Base-by-base conservation (phyloP, 2,888 invertebrate genomes). In the Blastobasis lacticolella region DNA sequence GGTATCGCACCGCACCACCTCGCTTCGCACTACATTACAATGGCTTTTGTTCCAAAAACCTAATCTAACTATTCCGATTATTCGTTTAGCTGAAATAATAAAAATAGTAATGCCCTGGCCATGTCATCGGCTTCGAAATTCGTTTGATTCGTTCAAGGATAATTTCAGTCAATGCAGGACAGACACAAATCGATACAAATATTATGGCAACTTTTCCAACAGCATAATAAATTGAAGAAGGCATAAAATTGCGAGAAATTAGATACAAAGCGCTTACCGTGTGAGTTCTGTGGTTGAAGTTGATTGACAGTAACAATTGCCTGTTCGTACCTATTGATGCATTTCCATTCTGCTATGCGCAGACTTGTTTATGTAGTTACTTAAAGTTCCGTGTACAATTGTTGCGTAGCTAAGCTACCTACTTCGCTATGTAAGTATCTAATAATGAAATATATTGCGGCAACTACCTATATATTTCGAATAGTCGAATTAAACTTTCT, bases 401-500 rank as follows among this genome's bases (percentile, higher is more conserved):
- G 60, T 66, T 67, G 64, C 65, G 61, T 62, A 59, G 58, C n/a
- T n/a, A n/a, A n/a, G n/a, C n/a, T n/a, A n/a, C n/a, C n/a, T n/a
- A 23, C 23, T 23, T 23, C 23, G 3, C 23, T 23, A 23, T 23
- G 23, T 23, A 23, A 23, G 23, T 23, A 23, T 23, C 23, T 23
- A 23, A 1, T 23, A 23, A 61, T 57, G 57, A 63, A 71, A 63
- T 58, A 70, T 70, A 71, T 73, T 64, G 68, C 67, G 66, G 68
- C 73, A 75, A 69, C 64, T 65, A 23, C 23, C 23, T 23, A 69
- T 66, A 71, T 61, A 60, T 71, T 75, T 69, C 56, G 70, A 71
- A 23, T 69, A 70, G 64, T 73, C 67, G 66, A 68, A 69, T 63
- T 61, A 49, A 68, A 75, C 82, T 82, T 81, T 82, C 82, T 78